These are phyloP conservation scores for Harpagifer antarcticus DNA, from an alignment of 2,797 vertebrate genomes.

Conservation along the genomic window DNA sequence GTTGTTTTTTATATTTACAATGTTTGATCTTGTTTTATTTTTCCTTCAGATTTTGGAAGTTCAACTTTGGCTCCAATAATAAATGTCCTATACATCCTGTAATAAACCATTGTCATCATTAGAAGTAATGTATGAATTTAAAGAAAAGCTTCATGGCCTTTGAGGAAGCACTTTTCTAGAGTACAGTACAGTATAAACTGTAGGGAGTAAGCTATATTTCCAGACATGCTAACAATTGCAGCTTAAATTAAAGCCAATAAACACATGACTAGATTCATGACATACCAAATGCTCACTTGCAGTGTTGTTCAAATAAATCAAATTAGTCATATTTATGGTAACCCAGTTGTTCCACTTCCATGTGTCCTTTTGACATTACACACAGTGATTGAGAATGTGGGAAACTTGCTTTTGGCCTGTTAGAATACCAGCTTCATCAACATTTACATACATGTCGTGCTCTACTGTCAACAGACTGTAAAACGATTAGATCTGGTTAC, in stretches of 20 bases:
- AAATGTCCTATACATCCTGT: too few species aligned
- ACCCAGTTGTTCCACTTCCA: slow-evolving; percentile 2
- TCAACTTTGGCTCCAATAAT: too few species aligned
- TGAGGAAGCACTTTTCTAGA: neutral
- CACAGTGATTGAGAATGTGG: slow-evolving; percentile 10
- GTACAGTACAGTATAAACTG: neutral
- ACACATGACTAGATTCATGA: neutral
- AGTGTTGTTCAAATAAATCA: slow-evolving; percentile 7
- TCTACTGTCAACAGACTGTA: slow-evolving; percentile 56
- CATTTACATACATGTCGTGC: slow-evolving; percentile 48
- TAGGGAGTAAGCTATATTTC: neutral
- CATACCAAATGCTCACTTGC: neutral
- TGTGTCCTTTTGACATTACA: neutral
- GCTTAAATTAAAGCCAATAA: neutral
- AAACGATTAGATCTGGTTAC: slow-evolving; percentile 49
- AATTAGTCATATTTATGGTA: slow-evolving; percentile 18
- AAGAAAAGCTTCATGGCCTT: neutral
- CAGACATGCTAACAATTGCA: neutral
- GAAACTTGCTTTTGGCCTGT: slow-evolving; percentile 7
- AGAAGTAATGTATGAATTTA: neutral
- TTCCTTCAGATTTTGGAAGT: too few species aligned
- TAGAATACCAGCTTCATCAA: slow-evolving; percentile 34
- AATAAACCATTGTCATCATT: too few species aligned
- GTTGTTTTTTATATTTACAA: too few species aligned
- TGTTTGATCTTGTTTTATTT: too few species aligned